These are phyloP conservation scores for Larimichthys polyactis DNA, from an alignment of 2,113 vertebrate genomes.

Conservation along the genomic window DNA sequence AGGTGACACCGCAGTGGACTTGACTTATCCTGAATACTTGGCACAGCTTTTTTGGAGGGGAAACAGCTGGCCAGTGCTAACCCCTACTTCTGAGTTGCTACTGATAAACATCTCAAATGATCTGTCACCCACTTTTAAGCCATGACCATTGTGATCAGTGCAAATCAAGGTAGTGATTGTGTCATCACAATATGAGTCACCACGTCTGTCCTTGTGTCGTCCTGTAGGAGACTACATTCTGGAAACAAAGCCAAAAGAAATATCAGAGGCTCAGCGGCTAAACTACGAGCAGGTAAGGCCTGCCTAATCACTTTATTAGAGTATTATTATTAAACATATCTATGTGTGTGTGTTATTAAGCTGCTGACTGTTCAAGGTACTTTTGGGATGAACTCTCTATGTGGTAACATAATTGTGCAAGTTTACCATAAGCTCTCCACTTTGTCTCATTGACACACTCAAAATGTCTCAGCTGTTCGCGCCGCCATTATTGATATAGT, in stretches of 20 bases:
- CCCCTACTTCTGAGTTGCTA: background rate
- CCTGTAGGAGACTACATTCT: constrained; percentile 97
- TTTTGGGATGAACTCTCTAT: constrained; percentile 26
- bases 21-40: constrained; percentile 22
- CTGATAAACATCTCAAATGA: constrained; percentile 16
- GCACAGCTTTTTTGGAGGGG: background rate
- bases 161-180: background rate
- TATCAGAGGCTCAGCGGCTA: constrained; percentile 96
- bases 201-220: constrained; percentile 37
- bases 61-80: constrained; percentile 21
- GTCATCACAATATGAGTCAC: background rate
- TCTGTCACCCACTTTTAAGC: background rate
- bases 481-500: background rate
- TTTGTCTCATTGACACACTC: constrained; percentile 5
- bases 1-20: constrained; percentile 32
- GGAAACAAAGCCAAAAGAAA: constrained; percentile 98
- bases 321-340: constrained; percentile 33
- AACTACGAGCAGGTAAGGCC: constrained; percentile 97
- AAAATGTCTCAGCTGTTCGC: constrained; percentile 19
- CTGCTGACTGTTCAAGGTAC: constrained; percentile 48
- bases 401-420: constrained; percentile 2
- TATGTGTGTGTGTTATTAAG: constrained; percentile 36
- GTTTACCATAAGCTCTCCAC: constrained; percentile 15
- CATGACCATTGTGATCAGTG: constrained; percentile 2
- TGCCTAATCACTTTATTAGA: constrained; percentile 7